These are phyloP conservation scores for Linurgus olivaceus DNA, from an alignment of 2,797 vertebrate species.

Conservation along the genomic window DNA sequence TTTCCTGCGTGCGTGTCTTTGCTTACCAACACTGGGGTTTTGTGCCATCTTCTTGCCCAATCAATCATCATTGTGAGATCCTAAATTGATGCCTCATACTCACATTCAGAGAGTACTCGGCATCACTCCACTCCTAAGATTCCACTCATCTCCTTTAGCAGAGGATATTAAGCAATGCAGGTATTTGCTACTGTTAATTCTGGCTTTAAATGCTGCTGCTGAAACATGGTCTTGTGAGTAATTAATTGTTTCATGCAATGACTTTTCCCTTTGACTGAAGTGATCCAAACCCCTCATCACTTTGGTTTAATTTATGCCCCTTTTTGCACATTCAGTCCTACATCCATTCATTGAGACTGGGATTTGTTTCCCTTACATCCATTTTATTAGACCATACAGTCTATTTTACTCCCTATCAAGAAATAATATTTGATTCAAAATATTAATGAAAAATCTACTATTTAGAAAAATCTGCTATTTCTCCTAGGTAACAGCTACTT, in stretches of 20 bases:
- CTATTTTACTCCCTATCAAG: not conserved
- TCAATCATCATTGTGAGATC: not conserved
- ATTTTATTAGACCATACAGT: not conserved
- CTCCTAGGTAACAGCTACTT: not conserved
- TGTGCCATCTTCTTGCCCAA: not conserved
- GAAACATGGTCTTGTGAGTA: not conserved
- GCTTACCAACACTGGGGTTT: not conserved
- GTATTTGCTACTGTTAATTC: not conserved
- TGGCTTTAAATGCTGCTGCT: not conserved
- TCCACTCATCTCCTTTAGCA: not conserved
- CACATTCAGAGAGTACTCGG: not conserved
- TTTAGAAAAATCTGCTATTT: not conserved
- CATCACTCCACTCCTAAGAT: not conserved
- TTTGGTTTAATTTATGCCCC: not conserved
- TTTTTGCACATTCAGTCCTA: not conserved
- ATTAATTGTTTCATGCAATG: not conserved
- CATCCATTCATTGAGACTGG: not conserved
- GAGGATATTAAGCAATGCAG: not conserved
- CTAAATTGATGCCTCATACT: not conserved
- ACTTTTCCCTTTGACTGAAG: not conserved
- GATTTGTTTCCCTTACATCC: not conserved
- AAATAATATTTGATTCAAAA: not conserved
- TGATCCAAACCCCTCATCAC: not conserved
- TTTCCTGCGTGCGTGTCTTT: not conserved
- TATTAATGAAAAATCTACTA: not conserved